Percentiles rank a stretch among this genome's conserved stretches.
phyloP scores from a whole-genome alignment of 2,888 invertebrate genomes.

The Nephrocerus scutellatus region DNA sequence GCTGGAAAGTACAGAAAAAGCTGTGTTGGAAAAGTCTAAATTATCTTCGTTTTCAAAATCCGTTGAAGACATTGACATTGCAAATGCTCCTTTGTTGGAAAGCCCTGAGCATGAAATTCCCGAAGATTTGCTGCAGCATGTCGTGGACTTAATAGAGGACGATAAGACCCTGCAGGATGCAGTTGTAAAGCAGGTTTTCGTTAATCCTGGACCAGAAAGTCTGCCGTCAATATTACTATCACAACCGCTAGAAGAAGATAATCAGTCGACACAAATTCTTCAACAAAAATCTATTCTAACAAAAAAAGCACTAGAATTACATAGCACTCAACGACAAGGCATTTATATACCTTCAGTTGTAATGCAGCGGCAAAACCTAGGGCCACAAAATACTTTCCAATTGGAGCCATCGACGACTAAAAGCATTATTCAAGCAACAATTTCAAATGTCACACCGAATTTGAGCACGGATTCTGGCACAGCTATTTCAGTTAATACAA shows the following conservation, averaged over 20 bases:
- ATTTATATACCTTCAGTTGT: too few species aligned
- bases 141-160: constrained; percentile 61
- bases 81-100: constrained; percentile 34
- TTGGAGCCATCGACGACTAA: too few species aligned
- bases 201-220: too few species aligned
- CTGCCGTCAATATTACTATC: too few species aligned
- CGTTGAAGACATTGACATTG: constrained; percentile 37
- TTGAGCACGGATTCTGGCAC: constrained; percentile 42
- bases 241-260: too few species aligned
- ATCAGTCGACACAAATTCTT: too few species aligned
- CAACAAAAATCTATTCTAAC: too few species aligned
- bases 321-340: too few species aligned
- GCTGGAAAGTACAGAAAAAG: constrained; percentile 42
- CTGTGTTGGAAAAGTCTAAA: constrained; percentile 25
- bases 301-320: too few species aligned
- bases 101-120: constrained; percentile 61
- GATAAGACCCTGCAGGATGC: constrained; percentile 66
- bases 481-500: neutral
- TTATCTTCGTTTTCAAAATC: constrained; percentile 8
- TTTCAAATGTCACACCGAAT: too few species aligned
- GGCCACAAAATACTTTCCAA: too few species aligned
- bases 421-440: constrained; percentile 26
- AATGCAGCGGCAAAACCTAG: too few species aligned
- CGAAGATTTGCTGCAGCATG: constrained; percentile 65
- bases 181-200: constrained; percentile 60